Conservation (phyloP, 2,113 vertebrate species). For the Rafetus swinhoei region DNA sequence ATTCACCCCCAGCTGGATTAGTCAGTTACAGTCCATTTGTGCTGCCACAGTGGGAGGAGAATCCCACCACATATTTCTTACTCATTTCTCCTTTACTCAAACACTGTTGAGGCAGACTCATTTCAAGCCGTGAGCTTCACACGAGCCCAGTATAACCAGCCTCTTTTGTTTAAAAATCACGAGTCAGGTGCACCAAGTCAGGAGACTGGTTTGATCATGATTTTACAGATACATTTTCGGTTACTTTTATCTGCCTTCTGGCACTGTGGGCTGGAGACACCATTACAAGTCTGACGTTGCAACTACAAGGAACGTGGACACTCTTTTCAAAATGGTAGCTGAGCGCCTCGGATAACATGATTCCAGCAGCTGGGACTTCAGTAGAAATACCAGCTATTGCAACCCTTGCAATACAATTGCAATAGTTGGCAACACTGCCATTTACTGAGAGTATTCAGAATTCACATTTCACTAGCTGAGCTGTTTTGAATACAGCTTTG, state of each 20-base stretch:
- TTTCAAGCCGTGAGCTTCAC: not conserved
- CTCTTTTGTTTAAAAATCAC: conserved; percentile 59
- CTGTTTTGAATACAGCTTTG: not conserved
- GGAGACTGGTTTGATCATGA: conserved; percentile 66
- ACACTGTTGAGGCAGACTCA: not conserved
- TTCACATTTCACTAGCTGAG: not conserved
- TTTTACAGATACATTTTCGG: conserved; percentile 59
- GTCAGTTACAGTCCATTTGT: not conserved
- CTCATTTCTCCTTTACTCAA: conserved; percentile 39
- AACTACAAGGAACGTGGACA: not conserved
- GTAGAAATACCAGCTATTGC: conserved; percentile 62
- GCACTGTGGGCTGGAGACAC: too few relatives aligned
- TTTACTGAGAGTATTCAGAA: conserved; percentile 26
- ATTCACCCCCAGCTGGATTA: not conserved
- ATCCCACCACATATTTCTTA: not conserved
- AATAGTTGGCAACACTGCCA: conserved; percentile 45
- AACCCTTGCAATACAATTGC: conserved; percentile 56
- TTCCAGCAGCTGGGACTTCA: conserved; percentile 46
- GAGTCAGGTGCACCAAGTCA: conserved; percentile 63
- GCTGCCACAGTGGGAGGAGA: not conserved
- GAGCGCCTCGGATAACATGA: conserved; percentile 70
- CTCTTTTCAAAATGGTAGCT: conserved; percentile 57
- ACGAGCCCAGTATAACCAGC: conserved; percentile 45
- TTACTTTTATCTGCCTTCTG: too few relatives aligned
- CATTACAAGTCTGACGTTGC: too few relatives aligned